Percentiles rank a stretch among this genome's conserved stretches.
Evolutionary conservation across 2,888 invertebrate species (phyloP).

Genomic region (Ernsta delagoae): DNA sequence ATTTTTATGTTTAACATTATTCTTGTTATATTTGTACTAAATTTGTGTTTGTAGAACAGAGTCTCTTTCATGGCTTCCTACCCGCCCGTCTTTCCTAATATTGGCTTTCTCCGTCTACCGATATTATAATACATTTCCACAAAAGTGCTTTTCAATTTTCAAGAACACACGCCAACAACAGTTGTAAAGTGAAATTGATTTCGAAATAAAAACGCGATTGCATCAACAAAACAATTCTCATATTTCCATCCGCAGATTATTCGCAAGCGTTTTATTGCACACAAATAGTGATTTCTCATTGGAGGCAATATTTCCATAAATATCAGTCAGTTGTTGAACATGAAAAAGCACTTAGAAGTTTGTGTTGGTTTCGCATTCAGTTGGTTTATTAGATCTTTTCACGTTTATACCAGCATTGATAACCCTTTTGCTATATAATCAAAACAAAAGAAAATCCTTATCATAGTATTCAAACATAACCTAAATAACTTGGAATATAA

Average conservation of each 20-base stretch:
- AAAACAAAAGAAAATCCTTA: too few species aligned
- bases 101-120: too few species aligned
- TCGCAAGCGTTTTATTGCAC: conserved; percentile 11
- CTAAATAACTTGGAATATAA: too few species aligned
- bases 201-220: conserved; percentile 12
- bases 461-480: too few species aligned
- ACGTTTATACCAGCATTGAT: too few species aligned
- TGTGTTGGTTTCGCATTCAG: not conserved
- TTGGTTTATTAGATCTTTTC: not conserved
- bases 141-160: not conserved
- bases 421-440: too few species aligned
- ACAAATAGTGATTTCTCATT: conserved; percentile 7
- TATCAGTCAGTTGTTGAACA: conserved; percentile 18
- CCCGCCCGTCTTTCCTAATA: too few species aligned
- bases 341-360: conserved; percentile 19
- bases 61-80: too few species aligned
- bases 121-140: too few species aligned
- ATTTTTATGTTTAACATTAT: too few species aligned
- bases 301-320: not conserved
- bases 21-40: too few species aligned
- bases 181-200: not conserved
- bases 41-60: too few species aligned
- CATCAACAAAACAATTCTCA: conserved; percentile 12
- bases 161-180: not conserved
- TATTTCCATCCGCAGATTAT: conserved; percentile 3